Base-by-base conservation (phyloP, 1,140 invertebrate genomes). In the Rhysida immarginata region DNA sequence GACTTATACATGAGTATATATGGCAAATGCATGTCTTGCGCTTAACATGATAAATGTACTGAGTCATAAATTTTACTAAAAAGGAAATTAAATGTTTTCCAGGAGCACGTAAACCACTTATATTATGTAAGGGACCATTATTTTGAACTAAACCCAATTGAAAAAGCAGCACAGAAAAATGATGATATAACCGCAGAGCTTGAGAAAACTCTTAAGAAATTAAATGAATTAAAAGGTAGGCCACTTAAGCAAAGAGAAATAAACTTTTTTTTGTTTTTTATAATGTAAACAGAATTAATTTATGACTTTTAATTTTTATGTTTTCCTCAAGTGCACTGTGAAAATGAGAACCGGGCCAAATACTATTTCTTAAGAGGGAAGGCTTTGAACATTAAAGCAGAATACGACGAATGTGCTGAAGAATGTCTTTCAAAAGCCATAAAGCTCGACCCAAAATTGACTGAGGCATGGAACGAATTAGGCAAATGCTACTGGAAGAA, bases 401-500 rank as follows among this genome's bases (percentile, higher is more conserved):
- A 77, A 27, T 85, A 81, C 69, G 77, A 78, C 62, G 69, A 77
- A 26, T 75, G 82, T 62, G 83, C 85, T 0, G 79, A 83, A 58
- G 81, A 85, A 61, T 72, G 78, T 26, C 69, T 92, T 21, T 84
- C 83, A 26, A 87, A 86, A 72, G 82, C 87, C 46, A 82, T 91
- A 1, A 92, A 92, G 72, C 71, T 92, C 18, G 82, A 90, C 66
- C 86, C 86, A 14, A 83, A 82, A 60, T 71, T 84, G 54, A 76
- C 85, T 1, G 82, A 86, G 56, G 87, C 87, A 2, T 93, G 88
- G 88, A 91, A 91, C 67, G 82, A 90, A 66, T 73, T 94, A 11
- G 89, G 88, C 3, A 86, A 90, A 69, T 87, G 84, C 68, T 89
- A 87, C 69, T 91, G 85, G 81, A 91, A 91, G 68, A 85, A 85